Conservation (phyloP, 2,888 invertebrate species). For the Plebejus argus region DNA sequence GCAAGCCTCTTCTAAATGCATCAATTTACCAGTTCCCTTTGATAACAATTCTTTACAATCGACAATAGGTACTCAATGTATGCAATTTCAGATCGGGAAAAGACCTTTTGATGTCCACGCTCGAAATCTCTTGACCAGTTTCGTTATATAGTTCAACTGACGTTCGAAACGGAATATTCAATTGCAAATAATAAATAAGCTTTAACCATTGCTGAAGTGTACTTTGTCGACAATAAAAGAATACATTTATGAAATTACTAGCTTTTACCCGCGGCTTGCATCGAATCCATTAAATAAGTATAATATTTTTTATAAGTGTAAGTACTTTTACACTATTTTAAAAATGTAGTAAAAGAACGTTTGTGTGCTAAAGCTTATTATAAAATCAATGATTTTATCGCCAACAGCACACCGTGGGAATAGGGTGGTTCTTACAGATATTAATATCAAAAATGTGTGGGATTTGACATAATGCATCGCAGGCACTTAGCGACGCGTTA, state of each 20-base stretch:
- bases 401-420: too few relatives aligned
- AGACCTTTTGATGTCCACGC: not conserved
- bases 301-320: too few relatives aligned
- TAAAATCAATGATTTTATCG: too few relatives aligned
- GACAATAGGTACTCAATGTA: conserved; percentile 1
- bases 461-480: too few relatives aligned
- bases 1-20: not conserved
- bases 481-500: too few relatives aligned
- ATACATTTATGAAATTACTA: not conserved
- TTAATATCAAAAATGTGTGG: too few relatives aligned
- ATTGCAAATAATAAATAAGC: conserved; percentile 17
- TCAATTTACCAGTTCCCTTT: not conserved
- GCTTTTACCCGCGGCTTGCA: too few relatives aligned
- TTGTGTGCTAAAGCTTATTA: too few relatives aligned
- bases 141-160: not conserved
- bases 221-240: not conserved
- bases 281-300: too few relatives aligned
- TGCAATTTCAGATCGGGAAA: conserved; percentile 1
- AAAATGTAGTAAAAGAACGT: too few relatives aligned
- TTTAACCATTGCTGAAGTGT: not conserved
- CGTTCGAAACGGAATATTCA: not conserved
- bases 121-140: conserved; percentile 10
- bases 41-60: not conserved
- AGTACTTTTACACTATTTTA: too few relatives aligned
- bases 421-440: too few relatives aligned